Evolutionary conservation across 2,888 invertebrate species (phyloP).

Genomic region (Teleiodes luculella): DNA sequence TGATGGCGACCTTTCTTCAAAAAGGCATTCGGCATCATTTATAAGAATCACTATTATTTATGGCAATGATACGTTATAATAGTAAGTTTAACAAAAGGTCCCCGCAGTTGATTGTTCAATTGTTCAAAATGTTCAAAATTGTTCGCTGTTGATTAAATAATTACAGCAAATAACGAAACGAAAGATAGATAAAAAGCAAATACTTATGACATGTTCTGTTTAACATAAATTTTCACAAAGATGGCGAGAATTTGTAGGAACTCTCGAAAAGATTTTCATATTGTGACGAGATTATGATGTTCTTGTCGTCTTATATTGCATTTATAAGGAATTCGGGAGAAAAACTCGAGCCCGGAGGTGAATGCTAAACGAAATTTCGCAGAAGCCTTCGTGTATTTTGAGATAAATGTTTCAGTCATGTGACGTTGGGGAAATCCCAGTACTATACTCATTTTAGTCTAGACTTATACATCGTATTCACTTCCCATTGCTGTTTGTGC

Average conservation of each 20-base stretch:
- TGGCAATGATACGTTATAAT: not conserved
- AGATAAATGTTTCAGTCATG: not conserved
- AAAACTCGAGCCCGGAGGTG: conserved; percentile 31
- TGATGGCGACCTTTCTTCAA: not conserved
- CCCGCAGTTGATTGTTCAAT: not conserved
- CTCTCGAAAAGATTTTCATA: conserved; percentile 7
- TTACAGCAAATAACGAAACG: no score
- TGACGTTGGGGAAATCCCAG: not conserved
- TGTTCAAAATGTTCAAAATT: no score
- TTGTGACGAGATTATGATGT: conserved; percentile 8
- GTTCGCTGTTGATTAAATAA: no score
- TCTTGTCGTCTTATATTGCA: conserved; percentile 15
- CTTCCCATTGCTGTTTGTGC: no score
- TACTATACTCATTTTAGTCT: not conserved
- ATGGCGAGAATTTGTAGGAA: conserved; percentile 1
- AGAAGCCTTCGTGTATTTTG: not conserved
- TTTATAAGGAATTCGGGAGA: conserved; percentile 16
- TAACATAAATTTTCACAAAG: not conserved
- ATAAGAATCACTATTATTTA: not conserved
- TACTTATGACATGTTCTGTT: not conserved
- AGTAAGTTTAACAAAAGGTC: not conserved
- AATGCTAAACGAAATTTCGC: conserved; percentile 29
- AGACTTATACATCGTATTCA: not conserved
- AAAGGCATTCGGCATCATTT: not conserved
- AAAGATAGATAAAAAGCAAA: no score